Conservation (phyloP, 2,888 invertebrate species). For the Onthophagus sagittarius region DNA sequence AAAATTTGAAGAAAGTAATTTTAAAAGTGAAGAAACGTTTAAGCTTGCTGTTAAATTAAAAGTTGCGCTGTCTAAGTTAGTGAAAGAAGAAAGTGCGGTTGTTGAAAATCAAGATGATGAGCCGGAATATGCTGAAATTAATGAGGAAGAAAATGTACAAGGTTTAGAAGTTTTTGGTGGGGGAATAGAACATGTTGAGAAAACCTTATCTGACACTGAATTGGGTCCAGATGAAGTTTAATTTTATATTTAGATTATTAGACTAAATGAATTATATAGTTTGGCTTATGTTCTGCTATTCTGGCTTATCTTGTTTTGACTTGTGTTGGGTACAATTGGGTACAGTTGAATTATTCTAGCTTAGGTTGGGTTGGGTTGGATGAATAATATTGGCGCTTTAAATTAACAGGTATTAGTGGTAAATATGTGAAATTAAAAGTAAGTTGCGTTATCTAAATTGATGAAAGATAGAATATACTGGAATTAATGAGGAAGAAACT, state of each 20-base stretch:
- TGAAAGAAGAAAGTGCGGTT: not conserved
- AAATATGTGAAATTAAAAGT: not conserved
- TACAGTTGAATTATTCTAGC: too few relatives aligned
- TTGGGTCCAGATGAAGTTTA: slow-evolving; percentile 3
- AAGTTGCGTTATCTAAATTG: not conserved
- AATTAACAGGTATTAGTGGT: too few relatives aligned
- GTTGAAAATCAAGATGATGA: not conserved
- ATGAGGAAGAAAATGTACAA: not conserved
- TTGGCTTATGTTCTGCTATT: too few relatives aligned
- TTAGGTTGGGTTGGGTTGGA: too few relatives aligned
- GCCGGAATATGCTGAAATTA: not conserved
- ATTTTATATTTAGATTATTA: too few relatives aligned
- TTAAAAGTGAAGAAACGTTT: not conserved
- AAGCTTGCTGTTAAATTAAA: not conserved
- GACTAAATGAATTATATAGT: too few relatives aligned
- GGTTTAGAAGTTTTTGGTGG: not conserved
- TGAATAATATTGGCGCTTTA: too few relatives aligned
- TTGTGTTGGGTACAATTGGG: too few relatives aligned
- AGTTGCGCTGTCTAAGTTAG: not conserved
- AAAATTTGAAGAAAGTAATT: slow-evolving; percentile 22
- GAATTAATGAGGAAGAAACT: not conserved
- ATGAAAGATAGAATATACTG: not conserved
- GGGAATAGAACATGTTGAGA: not conserved
- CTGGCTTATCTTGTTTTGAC: too few relatives aligned
- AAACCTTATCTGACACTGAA: not conserved